A percentile compares a stretch with the other conserved stretches of the same genome.
phyloP scores from a whole-genome alignment of 2,888 invertebrate genomes.

The Stenichneumon culpator region DNA sequence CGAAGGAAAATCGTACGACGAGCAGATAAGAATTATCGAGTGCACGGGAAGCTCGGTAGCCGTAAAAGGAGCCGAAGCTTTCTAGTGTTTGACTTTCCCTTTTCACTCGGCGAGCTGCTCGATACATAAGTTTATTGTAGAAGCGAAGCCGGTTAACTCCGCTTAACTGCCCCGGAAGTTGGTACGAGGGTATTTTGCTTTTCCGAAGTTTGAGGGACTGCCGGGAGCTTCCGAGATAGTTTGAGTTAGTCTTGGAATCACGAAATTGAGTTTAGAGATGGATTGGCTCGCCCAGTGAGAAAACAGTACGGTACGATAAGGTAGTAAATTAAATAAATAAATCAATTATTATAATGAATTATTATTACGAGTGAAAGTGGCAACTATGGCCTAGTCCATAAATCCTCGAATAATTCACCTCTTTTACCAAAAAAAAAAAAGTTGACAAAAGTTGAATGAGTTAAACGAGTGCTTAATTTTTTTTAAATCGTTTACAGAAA shows the following conservation, averaged over 20 bases:
- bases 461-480: no score
- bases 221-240: background rate
- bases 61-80: slow-evolving; percentile 13
- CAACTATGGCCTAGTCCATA: no score
- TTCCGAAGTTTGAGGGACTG: background rate
- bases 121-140: slow-evolving; percentile 35
- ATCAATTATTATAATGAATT: no score
- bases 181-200: slow-evolving; percentile 5
- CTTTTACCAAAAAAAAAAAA: no score
- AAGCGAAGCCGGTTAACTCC: background rate
- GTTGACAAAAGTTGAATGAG: no score
- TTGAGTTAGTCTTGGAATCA: background rate
- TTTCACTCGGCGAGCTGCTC: slow-evolving; percentile 3
- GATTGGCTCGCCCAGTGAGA: no score
- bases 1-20: slow-evolving; percentile 14
- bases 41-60: background rate
- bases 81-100: slow-evolving; percentile 31
- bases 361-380: no score
- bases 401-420: no score
- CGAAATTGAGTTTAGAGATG: background rate
- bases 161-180: slow-evolving; percentile 20
- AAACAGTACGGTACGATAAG: background rate
- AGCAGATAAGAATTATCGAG: slow-evolving; percentile 35
- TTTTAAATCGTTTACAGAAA: no score
- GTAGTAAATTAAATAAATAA: background rate